Evolutionary conservation across 2,113 vertebrate species (phyloP).

Genomic region (Lamprologus tigripictilis): DNA sequence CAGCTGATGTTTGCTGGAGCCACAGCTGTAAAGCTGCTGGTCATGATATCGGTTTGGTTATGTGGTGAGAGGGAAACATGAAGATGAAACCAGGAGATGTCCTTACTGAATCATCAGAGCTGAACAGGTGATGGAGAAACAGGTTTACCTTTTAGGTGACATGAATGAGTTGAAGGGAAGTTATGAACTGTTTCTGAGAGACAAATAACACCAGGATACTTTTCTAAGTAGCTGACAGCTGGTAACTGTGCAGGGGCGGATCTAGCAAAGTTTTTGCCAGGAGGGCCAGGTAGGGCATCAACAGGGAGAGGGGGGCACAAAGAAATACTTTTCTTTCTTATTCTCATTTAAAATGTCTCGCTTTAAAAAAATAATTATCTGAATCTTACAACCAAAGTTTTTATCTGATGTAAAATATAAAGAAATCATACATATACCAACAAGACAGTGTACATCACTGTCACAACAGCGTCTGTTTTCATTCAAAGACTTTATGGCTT

Average conservation of each 20-base stretch:
- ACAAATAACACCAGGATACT: too few relatives aligned
- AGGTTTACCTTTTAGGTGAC: too few relatives aligned
- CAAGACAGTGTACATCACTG: rapidly evolving
- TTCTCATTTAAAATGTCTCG: rapidly evolving
- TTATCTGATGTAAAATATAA: neutral
- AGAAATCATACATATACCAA: neutral
- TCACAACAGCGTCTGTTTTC: neutral
- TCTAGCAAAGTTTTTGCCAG: neutral
- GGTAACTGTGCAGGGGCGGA: rapidly evolving
- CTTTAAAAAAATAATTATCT: neutral
- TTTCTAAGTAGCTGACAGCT: rapidly evolving
- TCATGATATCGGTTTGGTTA: rapidly evolving
- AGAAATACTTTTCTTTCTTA: neutral
- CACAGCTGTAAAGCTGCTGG: too few relatives aligned
- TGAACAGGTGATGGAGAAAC: too few relatives aligned
- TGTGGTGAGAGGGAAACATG: too few relatives aligned
- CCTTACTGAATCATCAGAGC: too few relatives aligned
- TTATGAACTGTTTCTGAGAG: too few relatives aligned
- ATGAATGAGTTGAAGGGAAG: too few relatives aligned
- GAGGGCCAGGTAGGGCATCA: rapidly evolving
- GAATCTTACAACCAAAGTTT: neutral
- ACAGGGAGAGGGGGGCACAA: rapidly evolving
- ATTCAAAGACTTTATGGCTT: neutral
- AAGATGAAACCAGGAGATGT: too few relatives aligned
- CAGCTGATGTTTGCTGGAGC: too few relatives aligned